Evolutionary conservation across 2,888 invertebrate species (phyloP), one percentile per base, ranked within the genome.

Genomic region (Teleiodes luculella): DNA sequence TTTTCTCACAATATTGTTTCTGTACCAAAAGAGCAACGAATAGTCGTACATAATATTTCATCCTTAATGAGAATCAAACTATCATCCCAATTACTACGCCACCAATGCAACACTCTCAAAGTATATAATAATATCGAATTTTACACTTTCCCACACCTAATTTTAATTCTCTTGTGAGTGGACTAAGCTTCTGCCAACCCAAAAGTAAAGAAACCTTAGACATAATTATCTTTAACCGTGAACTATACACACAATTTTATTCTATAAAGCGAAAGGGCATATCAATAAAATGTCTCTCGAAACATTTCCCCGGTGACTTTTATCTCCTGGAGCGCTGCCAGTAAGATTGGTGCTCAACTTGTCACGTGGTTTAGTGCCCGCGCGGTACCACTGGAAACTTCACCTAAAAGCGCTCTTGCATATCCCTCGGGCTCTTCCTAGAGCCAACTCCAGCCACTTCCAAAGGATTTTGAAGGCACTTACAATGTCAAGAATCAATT

Each of bases 321-420:
- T 56, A 56, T 56, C 50, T 46, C 45, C 53, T 56, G 56, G 56
- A 50, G 14, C n/a, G 37, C 2, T 24, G 56, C 56, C 56, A 56
- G 49, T 35, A 18, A 48, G 55, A 55, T 51, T 43, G 56, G 56
- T 56, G 49, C 45, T 56, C 56, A 53, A 56, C 41, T 56, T 56
- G 56, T 56, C 56, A 31, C 20, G 46, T 13, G 11, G 39, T 55
- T 52, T 55, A 52, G 30, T 31, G 28, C 47, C 35, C 47, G 20
- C 14, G 28, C 18, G 43, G 48, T 35, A 35, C 41, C 31, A 39
- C 51, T 31, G 48, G 31, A 16, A 48, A 48, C 48, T 48, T 35
- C 11, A 31, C 31, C 31, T 30, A 18, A 31, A 43, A 24, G 24
- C 24, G 6, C 24, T 24, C 24, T 33, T n/a, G 2, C 33, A n/a